phyloP scores from a whole-genome alignment of 2,888 invertebrate genomes.

The Heliconius sara region DNA sequence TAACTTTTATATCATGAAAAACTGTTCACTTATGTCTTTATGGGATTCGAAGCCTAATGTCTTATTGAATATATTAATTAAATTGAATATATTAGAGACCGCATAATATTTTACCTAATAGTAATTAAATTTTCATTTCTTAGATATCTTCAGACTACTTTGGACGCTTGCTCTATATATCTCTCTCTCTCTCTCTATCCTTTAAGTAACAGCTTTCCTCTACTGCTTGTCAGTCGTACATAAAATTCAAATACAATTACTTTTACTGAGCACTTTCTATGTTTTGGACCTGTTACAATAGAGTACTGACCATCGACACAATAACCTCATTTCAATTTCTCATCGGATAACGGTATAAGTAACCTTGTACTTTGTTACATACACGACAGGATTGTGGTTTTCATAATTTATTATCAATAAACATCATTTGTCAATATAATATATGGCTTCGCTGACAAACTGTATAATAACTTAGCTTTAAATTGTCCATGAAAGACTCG shows the following conservation, averaged over 20 bases:
- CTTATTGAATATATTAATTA: too few relatives aligned
- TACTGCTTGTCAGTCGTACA: neutral
- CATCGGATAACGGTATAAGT: conserved; percentile 27
- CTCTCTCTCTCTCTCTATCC: too few relatives aligned
- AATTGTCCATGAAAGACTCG: too few relatives aligned
- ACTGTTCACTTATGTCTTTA: too few relatives aligned
- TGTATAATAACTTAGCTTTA: too few relatives aligned
- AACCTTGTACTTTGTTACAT: neutral
- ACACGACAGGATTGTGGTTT: neutral
- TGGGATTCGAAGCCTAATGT: too few relatives aligned
- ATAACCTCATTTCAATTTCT: conserved; percentile 33
- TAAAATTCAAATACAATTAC: conserved; percentile 1
- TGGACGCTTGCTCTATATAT: too few relatives aligned
- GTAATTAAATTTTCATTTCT: too few relatives aligned
- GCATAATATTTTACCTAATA: too few relatives aligned
- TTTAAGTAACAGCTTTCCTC: neutral
- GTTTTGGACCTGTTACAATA: neutral
- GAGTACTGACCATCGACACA: conserved; percentile 2
- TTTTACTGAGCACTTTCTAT: neutral
- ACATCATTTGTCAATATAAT: neutral
- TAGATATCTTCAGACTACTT: too few relatives aligned
- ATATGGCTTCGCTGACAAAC: neutral
- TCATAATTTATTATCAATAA: neutral
- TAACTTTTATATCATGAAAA: too few relatives aligned
- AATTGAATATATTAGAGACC: too few relatives aligned